These are phyloP conservation scores for Galerucella calmariensis DNA, from an alignment of 2,888 invertebrate species.

Conservation along the genomic window DNA sequence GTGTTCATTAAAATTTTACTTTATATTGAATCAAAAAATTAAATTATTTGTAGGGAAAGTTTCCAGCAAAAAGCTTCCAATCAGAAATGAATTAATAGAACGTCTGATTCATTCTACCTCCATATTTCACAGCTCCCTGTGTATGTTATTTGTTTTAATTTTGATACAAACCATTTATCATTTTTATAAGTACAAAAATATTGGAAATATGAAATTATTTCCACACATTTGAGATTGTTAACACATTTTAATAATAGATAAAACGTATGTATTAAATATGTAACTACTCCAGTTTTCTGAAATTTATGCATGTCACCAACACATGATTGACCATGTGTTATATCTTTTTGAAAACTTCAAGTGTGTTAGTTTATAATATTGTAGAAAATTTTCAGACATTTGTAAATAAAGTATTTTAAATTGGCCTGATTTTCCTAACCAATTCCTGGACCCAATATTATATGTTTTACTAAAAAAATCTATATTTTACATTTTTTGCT, in stretches of 20 bases:
- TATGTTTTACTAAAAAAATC: no score
- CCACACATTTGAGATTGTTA: background rate
- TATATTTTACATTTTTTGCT: no score
- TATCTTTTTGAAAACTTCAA: background rate
- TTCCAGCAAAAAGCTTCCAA: background rate
- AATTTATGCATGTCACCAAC: background rate
- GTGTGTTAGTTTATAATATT: background rate
- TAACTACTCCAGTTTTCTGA: background rate
- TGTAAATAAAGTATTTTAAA: constrained; percentile 1
- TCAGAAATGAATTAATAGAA: background rate
- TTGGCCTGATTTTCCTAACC: background rate
- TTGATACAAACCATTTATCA: background rate
- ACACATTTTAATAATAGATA: background rate
- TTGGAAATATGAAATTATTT: background rate
- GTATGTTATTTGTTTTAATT: background rate
- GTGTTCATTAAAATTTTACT: no score
- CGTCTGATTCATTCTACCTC: background rate
- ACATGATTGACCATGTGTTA: background rate
- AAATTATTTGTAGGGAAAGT: no score
- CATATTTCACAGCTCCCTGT: background rate
- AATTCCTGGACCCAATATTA: no score
- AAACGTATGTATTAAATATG: background rate
- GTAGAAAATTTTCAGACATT: constrained; percentile 1
- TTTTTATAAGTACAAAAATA: background rate
- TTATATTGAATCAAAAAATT: no score